Base-by-base conservation (phyloP, 2,797 vertebrate species). In the Melanotaenia pygmaea region DNA sequence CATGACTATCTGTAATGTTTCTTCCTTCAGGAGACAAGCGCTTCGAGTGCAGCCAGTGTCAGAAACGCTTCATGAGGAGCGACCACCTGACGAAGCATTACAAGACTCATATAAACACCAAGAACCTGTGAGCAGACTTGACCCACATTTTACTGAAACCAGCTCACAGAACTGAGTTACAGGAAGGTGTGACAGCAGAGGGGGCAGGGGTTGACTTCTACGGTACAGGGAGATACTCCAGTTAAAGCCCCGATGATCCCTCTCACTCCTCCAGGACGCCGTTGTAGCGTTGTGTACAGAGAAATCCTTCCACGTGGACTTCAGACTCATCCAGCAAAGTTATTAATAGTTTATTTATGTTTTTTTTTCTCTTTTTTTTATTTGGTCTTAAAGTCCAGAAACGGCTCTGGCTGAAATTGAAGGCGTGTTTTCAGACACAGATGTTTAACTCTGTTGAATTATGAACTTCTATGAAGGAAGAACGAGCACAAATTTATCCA, bases 71-170 rank as follows among this genome's bases (percentile, higher is more conserved):
- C 95, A 99, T 98, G 96, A 92, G 98, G 92, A 98, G 97, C 16
- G 97, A 99, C 92, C 98, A 99, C 89, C 96, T 99, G 84, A 98
- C 97, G 22, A 99, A 99, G 94, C 98, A 99, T 94, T 99, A 97
- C 83, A 99, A 99, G 92, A 99, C 98, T 59, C 98, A 99, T 93
- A 95, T 99, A 89, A 97, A 97, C 95, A 97, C 96, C 87, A 99
- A 99, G 95, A 98, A 97, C 95, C 94, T 99, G 94, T 99, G 92
- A 95, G 87, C 51, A 18, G 74, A 56, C 18, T 16, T 51, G 24
- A 13, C 59, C 1, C 59, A 51, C 60, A 8, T 45, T 65, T 12
- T 11, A 76, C 71, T 13, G 70, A 69, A 59, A 76, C 65, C 26
- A 38, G 78, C 56, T 79, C 62, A 70, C 63, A 64, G 35, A 77